These are phyloP conservation scores for Psophia crepitans DNA, from an alignment of 2,113 vertebrate genomes.

Conservation along the genomic window DNA sequence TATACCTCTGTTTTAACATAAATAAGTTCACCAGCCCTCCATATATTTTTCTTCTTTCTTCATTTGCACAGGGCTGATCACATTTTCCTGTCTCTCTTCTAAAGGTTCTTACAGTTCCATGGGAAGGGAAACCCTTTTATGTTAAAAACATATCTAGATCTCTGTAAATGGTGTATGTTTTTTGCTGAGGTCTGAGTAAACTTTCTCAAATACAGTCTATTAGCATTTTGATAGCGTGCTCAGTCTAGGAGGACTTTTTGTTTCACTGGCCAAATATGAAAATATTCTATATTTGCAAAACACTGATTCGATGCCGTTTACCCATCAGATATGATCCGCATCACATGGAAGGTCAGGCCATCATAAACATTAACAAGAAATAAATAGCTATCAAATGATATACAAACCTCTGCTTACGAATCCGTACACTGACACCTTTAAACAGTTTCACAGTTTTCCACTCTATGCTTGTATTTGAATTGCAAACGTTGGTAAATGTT, in stretches of 20 bases:
- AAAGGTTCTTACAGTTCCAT: background rate
- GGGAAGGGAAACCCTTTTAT: background rate
- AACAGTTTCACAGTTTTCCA: background rate
- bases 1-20: background rate
- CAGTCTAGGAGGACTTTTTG: slow-evolving; percentile 36
- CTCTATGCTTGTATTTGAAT: background rate
- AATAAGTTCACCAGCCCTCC: background rate
- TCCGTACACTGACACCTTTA: background rate
- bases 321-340: background rate
- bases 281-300: slow-evolving; percentile 6
- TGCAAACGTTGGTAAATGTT: background rate
- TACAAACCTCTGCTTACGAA: background rate
- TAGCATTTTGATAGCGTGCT: slow-evolving; percentile 55
- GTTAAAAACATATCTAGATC: background rate
- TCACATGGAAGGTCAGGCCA: background rate
- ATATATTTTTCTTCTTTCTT: background rate
- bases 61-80: background rate
- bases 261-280: slow-evolving; percentile 23
- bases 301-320: background rate
- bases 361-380: background rate
- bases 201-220: background rate
- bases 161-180: background rate
- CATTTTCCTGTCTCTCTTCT: background rate
- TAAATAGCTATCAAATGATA: background rate
- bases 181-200: slow-evolving; percentile 27